A percentile compares a stretch with the other conserved stretches of the same genome.
These are phyloP conservation scores for Cathartes aura DNA, from an alignment of 2,113 vertebrate species.

Conservation along the genomic window DNA sequence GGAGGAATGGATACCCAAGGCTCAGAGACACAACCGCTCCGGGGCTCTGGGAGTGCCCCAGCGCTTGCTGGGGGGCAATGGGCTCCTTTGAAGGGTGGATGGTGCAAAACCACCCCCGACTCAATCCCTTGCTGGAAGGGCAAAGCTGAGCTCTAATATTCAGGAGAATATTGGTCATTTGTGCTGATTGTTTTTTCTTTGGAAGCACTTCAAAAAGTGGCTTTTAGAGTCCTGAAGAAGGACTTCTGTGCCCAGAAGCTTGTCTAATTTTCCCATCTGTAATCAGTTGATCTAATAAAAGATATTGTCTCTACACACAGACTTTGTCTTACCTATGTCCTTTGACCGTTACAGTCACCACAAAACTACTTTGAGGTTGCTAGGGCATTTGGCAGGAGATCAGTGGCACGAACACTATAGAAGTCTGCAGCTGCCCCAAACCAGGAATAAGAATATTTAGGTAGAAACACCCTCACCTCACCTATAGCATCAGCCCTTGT, in stretches of 20 bases:
- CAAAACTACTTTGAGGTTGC: background rate
- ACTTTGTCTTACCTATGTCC: background rate
- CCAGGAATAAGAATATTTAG: background rate
- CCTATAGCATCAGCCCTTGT: background rate
- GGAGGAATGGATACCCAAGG: background rate
- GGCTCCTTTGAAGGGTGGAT: background rate
- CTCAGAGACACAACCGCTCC: background rate
- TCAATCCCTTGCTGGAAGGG: background rate
- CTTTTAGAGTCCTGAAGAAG: background rate
- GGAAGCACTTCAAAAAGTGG: background rate
- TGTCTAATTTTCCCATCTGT: background rate
- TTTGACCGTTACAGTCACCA: background rate
- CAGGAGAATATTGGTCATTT: background rate
- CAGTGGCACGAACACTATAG: background rate
- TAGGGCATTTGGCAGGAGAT: background rate
- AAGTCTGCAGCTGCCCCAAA: background rate
- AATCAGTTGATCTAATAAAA: background rate
- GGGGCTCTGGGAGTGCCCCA: background rate
- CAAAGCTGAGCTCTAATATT: background rate
- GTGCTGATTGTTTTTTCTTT: background rate
- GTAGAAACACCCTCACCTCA: background rate
- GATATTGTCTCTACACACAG: background rate
- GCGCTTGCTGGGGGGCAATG: fast-evolving
- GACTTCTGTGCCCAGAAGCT: background rate
- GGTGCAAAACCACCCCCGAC: background rate